Conservation (phyloP, 2,888 invertebrate species). For the Myathropa florea region DNA sequence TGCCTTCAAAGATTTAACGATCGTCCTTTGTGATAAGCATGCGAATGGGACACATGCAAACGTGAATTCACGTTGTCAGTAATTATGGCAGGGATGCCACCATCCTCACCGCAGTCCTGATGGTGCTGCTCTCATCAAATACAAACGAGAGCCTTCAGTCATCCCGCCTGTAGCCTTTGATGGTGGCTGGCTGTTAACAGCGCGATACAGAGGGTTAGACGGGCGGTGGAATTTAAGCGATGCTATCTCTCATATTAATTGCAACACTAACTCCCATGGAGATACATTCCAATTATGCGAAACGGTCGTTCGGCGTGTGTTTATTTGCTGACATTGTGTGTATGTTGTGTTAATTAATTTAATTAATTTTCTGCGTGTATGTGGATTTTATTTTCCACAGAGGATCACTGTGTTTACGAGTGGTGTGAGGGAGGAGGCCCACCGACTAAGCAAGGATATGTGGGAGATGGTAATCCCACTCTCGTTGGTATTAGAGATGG, state of each 20-base stretch:
- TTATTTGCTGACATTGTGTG: constrained; percentile 56
- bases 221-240: constrained; percentile 47
- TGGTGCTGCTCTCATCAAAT: constrained; percentile 1
- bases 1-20: constrained; percentile 56
- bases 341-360: constrained; percentile 56
- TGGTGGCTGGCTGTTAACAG: not conserved
- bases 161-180: not conserved
- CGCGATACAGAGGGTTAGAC: not conserved
- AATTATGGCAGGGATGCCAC: constrained; percentile 29
- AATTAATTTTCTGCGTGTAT: constrained; percentile 53
- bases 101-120: not conserved
- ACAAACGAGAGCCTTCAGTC: not conserved
- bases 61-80: constrained; percentile 39
- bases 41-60: constrained; percentile 47
- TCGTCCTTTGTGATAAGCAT: constrained; percentile 60
- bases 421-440: not conserved
- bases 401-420: constrained; percentile 23
- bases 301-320: constrained; percentile 58
- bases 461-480: constrained; percentile 24
- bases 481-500: no score
- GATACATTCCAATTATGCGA: constrained; percentile 59
- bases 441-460: not conserved
- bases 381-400: constrained; percentile 27
- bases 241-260: constrained; percentile 64
- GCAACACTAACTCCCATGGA: constrained; percentile 58